A percentile compares a stretch with the other conserved stretches of the same genome.
phyloP scores from a whole-genome alignment of 2,888 invertebrate genomes.

The Auanema sp. region DNA sequence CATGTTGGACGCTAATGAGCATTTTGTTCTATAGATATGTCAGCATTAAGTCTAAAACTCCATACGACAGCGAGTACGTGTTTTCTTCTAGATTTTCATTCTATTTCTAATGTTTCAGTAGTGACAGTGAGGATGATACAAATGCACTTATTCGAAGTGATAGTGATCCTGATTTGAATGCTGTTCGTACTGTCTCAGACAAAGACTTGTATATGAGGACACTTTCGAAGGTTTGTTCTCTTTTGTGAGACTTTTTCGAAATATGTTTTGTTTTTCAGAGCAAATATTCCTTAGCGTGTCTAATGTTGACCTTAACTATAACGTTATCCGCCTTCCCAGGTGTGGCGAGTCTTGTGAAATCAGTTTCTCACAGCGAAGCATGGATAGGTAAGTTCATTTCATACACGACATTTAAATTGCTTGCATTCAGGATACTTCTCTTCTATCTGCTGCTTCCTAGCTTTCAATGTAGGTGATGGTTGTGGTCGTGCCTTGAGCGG shows the following conservation, averaged over 20 bases:
- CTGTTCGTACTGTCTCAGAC: too few relatives aligned
- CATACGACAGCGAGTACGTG: neutral
- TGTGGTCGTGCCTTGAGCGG: conserved; percentile 34
- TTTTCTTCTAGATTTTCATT: neutral
- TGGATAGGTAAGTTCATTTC: conserved; percentile 32
- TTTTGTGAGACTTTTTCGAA: too few relatives aligned
- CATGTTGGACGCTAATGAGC: conserved; percentile 35
- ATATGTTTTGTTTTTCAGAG: too few relatives aligned
- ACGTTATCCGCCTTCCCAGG: conserved; percentile 43
- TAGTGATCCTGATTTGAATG: too few relatives aligned
- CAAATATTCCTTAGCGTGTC: neutral
- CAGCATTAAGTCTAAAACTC: too few relatives aligned
- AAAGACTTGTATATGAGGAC: too few relatives aligned
- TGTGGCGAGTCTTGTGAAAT: conserved; percentile 37
- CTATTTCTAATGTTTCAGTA: neutral
- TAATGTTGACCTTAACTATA: conserved; percentile 28
- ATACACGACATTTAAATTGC: neutral
- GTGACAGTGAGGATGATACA: neutral
- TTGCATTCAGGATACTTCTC: conserved; percentile 42
- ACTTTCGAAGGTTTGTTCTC: neutral
- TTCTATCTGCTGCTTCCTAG: conserved; percentile 41
- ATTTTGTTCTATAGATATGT: conserved; percentile 30
- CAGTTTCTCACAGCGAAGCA: conserved; percentile 31
- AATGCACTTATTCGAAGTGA: neutral
- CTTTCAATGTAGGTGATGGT: conserved; percentile 42